A percentile compares a stretch with the other conserved stretches of the same genome.
phyloP scores from a whole-genome alignment of 2,797 vertebrate genomes.

The Phataginus tricuspis region DNA sequence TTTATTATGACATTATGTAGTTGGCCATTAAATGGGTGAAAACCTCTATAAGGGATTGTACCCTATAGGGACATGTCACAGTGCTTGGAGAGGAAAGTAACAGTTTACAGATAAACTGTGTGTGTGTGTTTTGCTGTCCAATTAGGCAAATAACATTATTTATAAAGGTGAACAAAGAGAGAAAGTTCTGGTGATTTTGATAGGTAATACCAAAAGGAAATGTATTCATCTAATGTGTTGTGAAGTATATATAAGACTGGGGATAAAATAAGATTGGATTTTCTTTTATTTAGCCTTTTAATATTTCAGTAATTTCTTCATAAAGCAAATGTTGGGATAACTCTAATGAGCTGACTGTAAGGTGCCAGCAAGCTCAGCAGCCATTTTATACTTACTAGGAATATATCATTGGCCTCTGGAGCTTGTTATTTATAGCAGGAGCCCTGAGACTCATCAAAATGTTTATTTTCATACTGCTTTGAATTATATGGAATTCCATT shows the following conservation, averaged over 20 bases:
- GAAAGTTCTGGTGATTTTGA: background rate
- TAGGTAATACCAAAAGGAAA: background rate
- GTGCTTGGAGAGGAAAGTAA: background rate
- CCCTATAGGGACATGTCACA: background rate
- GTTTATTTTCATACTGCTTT: background rate
- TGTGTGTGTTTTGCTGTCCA: background rate
- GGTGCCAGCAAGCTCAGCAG: background rate
- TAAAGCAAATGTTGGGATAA: constrained; percentile 50
- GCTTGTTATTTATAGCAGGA: constrained; percentile 36
- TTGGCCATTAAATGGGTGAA: constrained; percentile 50
- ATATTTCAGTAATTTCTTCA: constrained; percentile 23
- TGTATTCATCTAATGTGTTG: background rate
- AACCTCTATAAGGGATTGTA: background rate
- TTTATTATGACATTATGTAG: constrained; percentile 64
- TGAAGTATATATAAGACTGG: background rate
- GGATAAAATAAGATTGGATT: background rate
- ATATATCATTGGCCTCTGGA: background rate
- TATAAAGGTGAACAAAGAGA: constrained; percentile 6
- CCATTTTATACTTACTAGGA: constrained; percentile 52
- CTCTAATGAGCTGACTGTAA: constrained; percentile 11
- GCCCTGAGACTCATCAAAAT: background rate
- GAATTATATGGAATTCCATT: background rate
- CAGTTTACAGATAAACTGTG: background rate
- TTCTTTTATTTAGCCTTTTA: constrained; percentile 17
- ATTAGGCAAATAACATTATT: background rate